Base-by-base conservation (phyloP, 2,797 vertebrate species). In the Ctenosaura bakeri region DNA sequence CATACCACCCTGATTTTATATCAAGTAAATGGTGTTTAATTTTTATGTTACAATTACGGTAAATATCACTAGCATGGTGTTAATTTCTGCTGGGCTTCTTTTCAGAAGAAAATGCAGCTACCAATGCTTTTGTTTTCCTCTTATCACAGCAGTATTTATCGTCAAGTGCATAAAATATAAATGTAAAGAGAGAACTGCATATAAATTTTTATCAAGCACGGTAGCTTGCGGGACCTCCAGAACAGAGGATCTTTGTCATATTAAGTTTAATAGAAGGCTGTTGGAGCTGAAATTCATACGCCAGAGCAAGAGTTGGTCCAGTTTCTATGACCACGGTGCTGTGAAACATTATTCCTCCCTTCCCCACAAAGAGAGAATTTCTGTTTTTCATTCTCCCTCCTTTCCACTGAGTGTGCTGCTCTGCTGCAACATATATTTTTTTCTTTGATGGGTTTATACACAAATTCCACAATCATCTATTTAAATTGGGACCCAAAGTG, bases 1-100 rank as follows among this genome's bases (percentile, higher is more conserved):
- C 97, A 98, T 97, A 97, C 96, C 96, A 95, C 96, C 94, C 94
- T 92, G 96, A 97, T 96, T 97, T 97, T 97, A 95, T 96, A 97
- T 96, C 94, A 96, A 97, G 96, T 96, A 97, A 97, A 97, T 97
- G 97, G 96, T 97, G 92, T 97, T 97, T 97, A 97, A 96, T 96
- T 98, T 97, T 97, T 98, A 97, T 98, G 97, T 95, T 96, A 96
- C 97, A 97, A 96, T 97, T 97, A n/a, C n/a, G n/a, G n/a, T n/a
- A 97, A 97, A 97, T 97, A 97, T 97, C 96, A 96, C 94, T 94
- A 92, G 91, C 92, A 94, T 59, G 91, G 89, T 94, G 92, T 46
- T 92, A 94, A 95, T 96, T 97, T 96, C 94, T 95, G 94, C 87
- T 95, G 95, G 95, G 96, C 94, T n/a, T 56, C 95, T 96, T 92